phyloP scores from a whole-genome alignment of 1,140 invertebrate genomes.

The Rhagoletis pomonella region DNA sequence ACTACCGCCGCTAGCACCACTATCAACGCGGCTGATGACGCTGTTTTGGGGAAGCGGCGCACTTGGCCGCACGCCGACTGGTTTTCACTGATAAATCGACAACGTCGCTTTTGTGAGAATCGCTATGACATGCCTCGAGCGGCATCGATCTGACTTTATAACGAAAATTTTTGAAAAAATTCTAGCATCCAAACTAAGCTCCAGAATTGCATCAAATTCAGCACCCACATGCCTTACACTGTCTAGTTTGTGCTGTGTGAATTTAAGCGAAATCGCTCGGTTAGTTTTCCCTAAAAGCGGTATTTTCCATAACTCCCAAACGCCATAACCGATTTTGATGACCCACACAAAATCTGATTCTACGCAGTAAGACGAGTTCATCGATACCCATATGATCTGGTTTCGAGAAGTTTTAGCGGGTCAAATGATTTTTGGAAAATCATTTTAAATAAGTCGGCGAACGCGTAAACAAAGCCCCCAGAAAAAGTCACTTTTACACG shows the following conservation, averaged over 20 bases:
- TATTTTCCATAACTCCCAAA: conserved; percentile 14
- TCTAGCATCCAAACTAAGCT: conserved; percentile 50
- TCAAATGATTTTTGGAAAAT: conserved; percentile 68
- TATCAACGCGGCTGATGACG: conserved; percentile 18
- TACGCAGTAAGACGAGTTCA: background rate
- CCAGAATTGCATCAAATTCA: conserved; percentile 59
- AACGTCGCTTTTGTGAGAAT: background rate
- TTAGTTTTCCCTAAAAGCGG: background rate
- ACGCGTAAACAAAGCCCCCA: conserved; percentile 1
- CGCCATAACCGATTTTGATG: conserved; percentile 63
- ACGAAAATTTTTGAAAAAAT: conserved; percentile 68
- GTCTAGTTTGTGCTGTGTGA: background rate
- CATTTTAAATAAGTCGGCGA: conserved; percentile 66
- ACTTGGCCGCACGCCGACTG: background rate
- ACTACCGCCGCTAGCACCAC: background rate
- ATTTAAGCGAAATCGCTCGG: conserved; percentile 7
- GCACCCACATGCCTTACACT: background rate
- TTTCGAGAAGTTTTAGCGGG: conserved; percentile 53
- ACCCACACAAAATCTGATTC: conserved; percentile 69
- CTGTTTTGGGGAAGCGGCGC: conserved; percentile 16
- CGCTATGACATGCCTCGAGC: conserved; percentile 3
- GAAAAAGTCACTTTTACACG: conserved; percentile 30
- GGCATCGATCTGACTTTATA: conserved; percentile 57
- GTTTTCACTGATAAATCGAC: conserved; percentile 10
- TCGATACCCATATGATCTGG: conserved; percentile 40